phyloP scores from a whole-genome alignment of 2,113 vertebrate genomes.

The Nycticorax nycticorax region DNA sequence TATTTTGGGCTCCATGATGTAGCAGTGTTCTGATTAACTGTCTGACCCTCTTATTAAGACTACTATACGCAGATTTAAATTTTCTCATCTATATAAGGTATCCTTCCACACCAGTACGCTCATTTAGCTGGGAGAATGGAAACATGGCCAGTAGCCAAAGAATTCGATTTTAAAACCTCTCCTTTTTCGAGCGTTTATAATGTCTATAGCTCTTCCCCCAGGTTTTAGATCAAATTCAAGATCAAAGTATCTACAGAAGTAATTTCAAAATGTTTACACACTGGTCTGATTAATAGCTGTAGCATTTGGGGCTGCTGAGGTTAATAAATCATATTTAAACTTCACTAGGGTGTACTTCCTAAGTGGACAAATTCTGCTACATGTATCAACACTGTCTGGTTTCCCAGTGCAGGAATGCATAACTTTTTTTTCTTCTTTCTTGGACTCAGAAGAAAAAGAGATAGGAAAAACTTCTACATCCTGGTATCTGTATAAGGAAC shows the following conservation, averaged over 20 bases:
- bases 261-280: not conserved
- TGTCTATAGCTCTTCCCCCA: not conserved
- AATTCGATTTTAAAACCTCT: constrained; percentile 23
- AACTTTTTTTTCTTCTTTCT: not conserved
- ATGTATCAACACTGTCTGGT: not conserved
- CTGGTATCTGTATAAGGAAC: not conserved
- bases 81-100: constrained; percentile 54
- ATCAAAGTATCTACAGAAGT: not conserved
- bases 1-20: not conserved
- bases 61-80: not conserved
- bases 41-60: not conserved
- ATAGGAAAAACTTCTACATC: not conserved
- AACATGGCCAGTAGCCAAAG: constrained; percentile 42
- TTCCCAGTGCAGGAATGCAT: not conserved
- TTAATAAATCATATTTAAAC: not conserved
- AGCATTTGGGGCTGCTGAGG: not conserved
- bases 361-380: not conserved
- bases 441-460: not conserved
- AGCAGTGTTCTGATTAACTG: not conserved
- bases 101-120: not conserved
- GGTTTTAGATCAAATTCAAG: constrained; percentile 13
- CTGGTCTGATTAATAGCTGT: not conserved
- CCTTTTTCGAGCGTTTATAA: not conserved
- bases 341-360: not conserved
- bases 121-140: constrained; percentile 11